Conservation (phyloP, 2,113 vertebrate genomes). For the Cavia aperea region DNA sequence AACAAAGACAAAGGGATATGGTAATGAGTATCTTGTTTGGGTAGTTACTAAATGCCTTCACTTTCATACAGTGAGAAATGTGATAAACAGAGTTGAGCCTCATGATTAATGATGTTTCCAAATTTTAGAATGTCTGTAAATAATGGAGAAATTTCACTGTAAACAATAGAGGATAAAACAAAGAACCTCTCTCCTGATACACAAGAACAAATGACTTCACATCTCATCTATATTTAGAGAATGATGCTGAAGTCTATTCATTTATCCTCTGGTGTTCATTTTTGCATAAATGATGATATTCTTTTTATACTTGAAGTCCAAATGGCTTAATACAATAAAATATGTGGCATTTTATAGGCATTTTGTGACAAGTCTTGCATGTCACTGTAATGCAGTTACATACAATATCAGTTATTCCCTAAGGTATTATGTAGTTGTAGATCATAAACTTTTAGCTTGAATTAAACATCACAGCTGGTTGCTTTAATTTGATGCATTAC, state of each 20-base stretch:
- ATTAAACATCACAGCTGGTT: slow-evolving; percentile 81
- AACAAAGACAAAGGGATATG: slow-evolving; percentile 30
- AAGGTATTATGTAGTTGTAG: slow-evolving; percentile 74
- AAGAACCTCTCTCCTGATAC: slow-evolving; percentile 31
- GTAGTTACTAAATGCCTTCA: slow-evolving; percentile 28
- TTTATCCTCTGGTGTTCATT: slow-evolving; percentile 58
- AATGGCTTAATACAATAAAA: slow-evolving; percentile 63
- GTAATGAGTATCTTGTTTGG: slow-evolving; percentile 43
- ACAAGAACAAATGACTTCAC: slow-evolving; percentile 61
- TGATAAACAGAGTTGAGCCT: slow-evolving; percentile 57
- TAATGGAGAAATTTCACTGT: slow-evolving; percentile 58
- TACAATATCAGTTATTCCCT: slow-evolving; percentile 71
- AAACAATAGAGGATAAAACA: slow-evolving; percentile 58
- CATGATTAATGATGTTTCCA: slow-evolving; percentile 56
- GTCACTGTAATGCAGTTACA: slow-evolving; percentile 60
- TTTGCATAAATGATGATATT: slow-evolving; percentile 52
- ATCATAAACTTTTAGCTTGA: slow-evolving; percentile 80
- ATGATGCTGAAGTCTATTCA: slow-evolving; percentile 48
- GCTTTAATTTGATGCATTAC: slow-evolving; percentile 80
- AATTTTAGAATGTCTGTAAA: slow-evolving; percentile 58
- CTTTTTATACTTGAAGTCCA: slow-evolving; percentile 61
- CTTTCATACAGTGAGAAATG: slow-evolving; percentile 49
- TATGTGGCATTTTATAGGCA: slow-evolving; percentile 52
- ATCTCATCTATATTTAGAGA: slow-evolving; percentile 59
- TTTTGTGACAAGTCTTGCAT: slow-evolving; percentile 66